Base-by-base conservation (phyloP, 2,797 vertebrate species). In the Sternarchorhynchus goeldii region DNA sequence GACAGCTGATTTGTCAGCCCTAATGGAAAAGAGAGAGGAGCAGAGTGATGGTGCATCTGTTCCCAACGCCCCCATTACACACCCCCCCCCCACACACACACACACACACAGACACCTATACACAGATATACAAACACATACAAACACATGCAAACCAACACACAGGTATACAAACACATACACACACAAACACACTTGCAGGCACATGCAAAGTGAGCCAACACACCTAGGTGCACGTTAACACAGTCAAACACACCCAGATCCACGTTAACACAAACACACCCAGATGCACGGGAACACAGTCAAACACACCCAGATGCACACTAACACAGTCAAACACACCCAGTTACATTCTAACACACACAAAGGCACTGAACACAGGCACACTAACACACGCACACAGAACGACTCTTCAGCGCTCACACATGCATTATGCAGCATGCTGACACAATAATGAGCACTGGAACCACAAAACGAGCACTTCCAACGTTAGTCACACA, bases 1-100 rank as follows among this genome's bases (percentile, higher is more conserved):
- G 96, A 95, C 95, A 95, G 94, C 93, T 94, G 94, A 95, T 95
- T 94, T 94, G 95, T 95, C 94, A 95, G 88, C 86, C 83, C 88
- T 93, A 93, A 93, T 94, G 94, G 93, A 92, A 93, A 88, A 88
- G 89, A 87, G 90, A 92, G 91, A 90, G 90, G 83, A 88, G 86
- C 85, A 91, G 82, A 83, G 86, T 58, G 81, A 88, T 87, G 77
- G 41, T 69, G 31, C 53, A 14, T 66, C 72, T 76, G 60, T 62
- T 73, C 77, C 56, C 32, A 55, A 20, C 64, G n/a, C 32, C 83
- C 32, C 1, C 75, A 66, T 72, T 20, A 81, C 77, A 75, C 50
- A 70, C 57, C 62, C 20, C 55, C 34, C 78, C 62, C 73, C 69
- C n/a, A 81, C 80, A 34, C 76, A 66, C 73, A 64, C 76, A 69